Evolutionary conservation across 2,797 vertebrate species (phyloP).

Genomic region (Acrocephalus scirpaceus): DNA sequence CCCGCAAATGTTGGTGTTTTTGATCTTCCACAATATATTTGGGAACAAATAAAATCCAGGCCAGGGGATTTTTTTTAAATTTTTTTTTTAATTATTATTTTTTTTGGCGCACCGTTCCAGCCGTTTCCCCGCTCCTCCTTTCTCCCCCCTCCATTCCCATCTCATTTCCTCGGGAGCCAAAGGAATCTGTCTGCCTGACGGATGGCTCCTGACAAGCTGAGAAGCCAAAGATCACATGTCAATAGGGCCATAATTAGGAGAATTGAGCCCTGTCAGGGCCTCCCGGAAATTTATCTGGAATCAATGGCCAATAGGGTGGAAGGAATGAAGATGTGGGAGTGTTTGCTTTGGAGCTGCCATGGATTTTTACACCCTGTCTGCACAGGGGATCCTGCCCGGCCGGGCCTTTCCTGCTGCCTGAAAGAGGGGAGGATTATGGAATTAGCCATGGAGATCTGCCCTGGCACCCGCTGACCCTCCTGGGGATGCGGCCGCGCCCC

Average conservation of each 20-base stretch:
- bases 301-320: conserved; percentile 76
- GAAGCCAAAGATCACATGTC: conserved; percentile 76
- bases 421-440: conserved; percentile 60
- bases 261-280: conserved; percentile 72
- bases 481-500: not conserved
- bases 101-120: not conserved
- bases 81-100: too few relatives aligned
- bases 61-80: not conserved
- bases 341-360: conserved; percentile 69
- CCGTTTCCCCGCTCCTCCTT: not conserved
- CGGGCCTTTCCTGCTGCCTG: conserved; percentile 50
- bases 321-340: conserved; percentile 73
- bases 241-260: conserved; percentile 78
- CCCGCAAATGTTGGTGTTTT: not conserved
- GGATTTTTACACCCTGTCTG: conserved; percentile 56
- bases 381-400: not conserved
- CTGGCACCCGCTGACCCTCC: conserved; percentile 21
- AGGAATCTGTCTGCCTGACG: conserved; percentile 71
- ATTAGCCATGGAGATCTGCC: conserved; percentile 65
- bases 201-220: conserved; percentile 75
- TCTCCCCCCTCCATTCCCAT: not conserved
- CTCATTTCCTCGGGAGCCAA: conserved; percentile 66
- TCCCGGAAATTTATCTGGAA: conserved; percentile 76
- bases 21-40: accelerated
- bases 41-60: not conserved